phyloP scores from a whole-genome alignment of 2,113 vertebrate genomes.

The Propithecus coquereli region DNA sequence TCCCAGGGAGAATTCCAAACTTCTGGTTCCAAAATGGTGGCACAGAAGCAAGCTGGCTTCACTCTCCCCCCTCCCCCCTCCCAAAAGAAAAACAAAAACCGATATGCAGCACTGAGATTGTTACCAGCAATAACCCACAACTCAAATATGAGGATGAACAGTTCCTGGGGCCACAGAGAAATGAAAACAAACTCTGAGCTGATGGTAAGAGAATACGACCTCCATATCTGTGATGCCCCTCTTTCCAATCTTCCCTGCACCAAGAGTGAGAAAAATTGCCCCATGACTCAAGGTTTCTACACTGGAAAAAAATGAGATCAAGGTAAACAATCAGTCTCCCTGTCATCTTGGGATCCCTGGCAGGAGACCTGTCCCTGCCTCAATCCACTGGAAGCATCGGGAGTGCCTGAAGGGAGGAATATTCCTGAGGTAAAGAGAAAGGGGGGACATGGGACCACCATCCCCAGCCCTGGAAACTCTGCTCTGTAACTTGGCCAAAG shows the following conservation, averaged over 20 bases:
- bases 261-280: background rate
- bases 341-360: background rate
- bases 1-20: background rate
- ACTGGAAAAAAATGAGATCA: background rate
- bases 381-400: background rate
- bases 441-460: background rate
- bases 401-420: background rate
- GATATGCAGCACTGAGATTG: background rate
- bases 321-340: background rate
- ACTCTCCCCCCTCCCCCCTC: too few species aligned
- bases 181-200: background rate
- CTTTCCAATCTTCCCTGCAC: background rate
- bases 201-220: background rate
- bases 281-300: background rate
- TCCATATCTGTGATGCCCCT: background rate
- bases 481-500: background rate
- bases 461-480: background rate
- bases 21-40: background rate
- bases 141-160: background rate
- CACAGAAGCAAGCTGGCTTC: background rate
- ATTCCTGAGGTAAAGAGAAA: background rate
- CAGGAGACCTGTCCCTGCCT: background rate
- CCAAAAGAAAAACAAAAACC: background rate
- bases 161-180: background rate
- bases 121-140: background rate